Evolutionary conservation across 2,888 invertebrate species (phyloP), one percentile per base, ranked within the genome.

Genomic region (Gasteruption jaculator): DNA sequence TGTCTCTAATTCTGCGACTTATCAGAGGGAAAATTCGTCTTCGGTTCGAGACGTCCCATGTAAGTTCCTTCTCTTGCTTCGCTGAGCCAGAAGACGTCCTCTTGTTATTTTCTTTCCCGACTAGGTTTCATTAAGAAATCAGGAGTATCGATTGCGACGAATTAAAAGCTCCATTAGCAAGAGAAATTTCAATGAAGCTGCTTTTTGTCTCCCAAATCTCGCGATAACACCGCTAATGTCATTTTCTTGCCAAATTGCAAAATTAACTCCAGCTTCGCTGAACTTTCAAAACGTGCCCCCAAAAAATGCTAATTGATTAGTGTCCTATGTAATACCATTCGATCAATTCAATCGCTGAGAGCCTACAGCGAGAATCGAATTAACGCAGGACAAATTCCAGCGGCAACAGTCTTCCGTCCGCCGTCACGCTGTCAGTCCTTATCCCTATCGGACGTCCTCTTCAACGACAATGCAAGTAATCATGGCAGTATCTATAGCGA

Each of bases 401-500:
- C 65, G 46, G 61, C 63, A 50, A 60, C 63, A 33, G 58, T 58
- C 53, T 68, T 69, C 61, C 65, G 64, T 63, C 66, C 76, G 49
- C 76, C 79, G 35, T 81, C 82, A 10, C 79, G 84, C 48, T 83
- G 84, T 61, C 85, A 85, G 60, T 85, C 84, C 4, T 64, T 85
- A 30, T 83, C 83, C 7, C 67, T 85, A 34, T 82, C 81, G 25
- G 85, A 85, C 57, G 82, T 85, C 70, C 63, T 78, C 34, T 78
- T 83, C 57, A 83, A 82, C 41, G 77, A 79, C 38, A 79, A 80
- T 53, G 80, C 81, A 48, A 81, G 77, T 60, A 81, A 80, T 53
- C 85, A 86, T 48, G 86, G 86, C 52, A 90, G 90, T 60, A 88
- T 90, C 47, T 90, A 88, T 67, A 89, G 88, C 65, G 90, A 90